A percentile compares a stretch with the other conserved stretches of the same genome.
phyloP scores from a whole-genome alignment of 64 coral and sea anemone genomes.

The Catalaphyllia jardinei region DNA sequence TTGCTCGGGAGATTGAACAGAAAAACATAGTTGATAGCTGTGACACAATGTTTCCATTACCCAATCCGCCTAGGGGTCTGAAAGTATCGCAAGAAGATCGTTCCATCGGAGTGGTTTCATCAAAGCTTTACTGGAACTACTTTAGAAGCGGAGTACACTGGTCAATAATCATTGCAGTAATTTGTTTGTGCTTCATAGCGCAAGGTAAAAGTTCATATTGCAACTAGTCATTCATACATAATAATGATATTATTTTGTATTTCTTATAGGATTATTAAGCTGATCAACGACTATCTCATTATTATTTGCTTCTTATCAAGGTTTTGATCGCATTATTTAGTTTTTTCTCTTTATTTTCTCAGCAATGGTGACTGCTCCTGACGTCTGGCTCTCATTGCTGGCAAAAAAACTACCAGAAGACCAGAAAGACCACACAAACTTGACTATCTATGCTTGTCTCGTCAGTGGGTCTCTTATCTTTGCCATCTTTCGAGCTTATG shows the following conservation, averaged over 20 bases:
- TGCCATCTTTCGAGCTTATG: not conserved
- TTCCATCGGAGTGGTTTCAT: not conserved
- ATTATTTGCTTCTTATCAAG: too few species aligned
- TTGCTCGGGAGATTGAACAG: not conserved
- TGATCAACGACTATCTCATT: too few species aligned
- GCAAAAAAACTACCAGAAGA: not conserved
- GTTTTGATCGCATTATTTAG: too few species aligned
- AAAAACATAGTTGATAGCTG: not conserved
- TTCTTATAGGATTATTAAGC: too few species aligned
- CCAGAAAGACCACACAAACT: not conserved
- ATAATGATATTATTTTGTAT: too few species aligned
- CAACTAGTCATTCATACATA: not conserved
- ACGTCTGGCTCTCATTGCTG: not conserved
- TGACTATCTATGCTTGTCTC: not conserved
- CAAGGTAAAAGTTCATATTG: not conserved
- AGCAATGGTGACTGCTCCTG: not conserved
- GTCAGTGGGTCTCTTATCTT: not conserved
- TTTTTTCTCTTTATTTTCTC: not conserved
- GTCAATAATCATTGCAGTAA: not conserved
- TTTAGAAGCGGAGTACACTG: not conserved
- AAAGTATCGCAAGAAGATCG: not conserved
- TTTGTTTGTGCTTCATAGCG: not conserved
- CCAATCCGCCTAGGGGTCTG: not conserved
- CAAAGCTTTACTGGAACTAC: constrained; percentile 8
- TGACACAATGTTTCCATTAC: not conserved